Conservation (phyloP, 1,140 invertebrate genomes). For the Heliconius eleuchia region DNA sequence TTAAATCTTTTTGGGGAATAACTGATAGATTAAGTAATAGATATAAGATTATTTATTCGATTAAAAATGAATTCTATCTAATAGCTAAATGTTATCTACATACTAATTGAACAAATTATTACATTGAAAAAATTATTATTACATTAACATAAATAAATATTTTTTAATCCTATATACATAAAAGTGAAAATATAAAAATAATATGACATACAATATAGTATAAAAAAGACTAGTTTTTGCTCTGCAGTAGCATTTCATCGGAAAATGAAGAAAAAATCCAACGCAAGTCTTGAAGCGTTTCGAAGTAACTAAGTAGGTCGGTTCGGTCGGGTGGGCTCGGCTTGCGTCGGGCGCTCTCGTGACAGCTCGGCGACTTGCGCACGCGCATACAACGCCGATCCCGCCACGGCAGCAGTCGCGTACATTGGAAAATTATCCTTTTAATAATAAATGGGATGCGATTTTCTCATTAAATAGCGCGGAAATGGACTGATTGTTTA, state of each 20-base stretch:
- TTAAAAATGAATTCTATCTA: conserved; percentile 11
- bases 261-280: conserved; percentile 74
- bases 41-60: conserved; percentile 8
- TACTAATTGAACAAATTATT: background rate
- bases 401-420: conserved; percentile 62
- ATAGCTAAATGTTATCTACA: background rate
- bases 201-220: conserved; percentile 40
- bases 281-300: conserved; percentile 60
- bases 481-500: conserved; percentile 65
- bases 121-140: conserved; percentile 4
- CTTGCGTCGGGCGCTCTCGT: conserved; percentile 55
- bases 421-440: conserved; percentile 38
- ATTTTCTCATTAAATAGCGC: conserved; percentile 48
- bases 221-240: conserved; percentile 59
- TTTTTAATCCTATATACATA: background rate
- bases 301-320: conserved; percentile 74
- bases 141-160: conserved; percentile 12
- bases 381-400: conserved; percentile 66
- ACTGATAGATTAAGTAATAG: background rate
- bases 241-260: conserved; percentile 68
- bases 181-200: conserved; percentile 31
- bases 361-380: conserved; percentile 50
- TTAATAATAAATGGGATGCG: conserved; percentile 57
- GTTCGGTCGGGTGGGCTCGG: conserved; percentile 60
- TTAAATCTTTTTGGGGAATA: background rate